A percentile compares a stretch with the other conserved stretches of the same genome.
phyloP scores from a whole-genome alignment of 2,888 invertebrate species.

The Apodemia hepburni region DNA sequence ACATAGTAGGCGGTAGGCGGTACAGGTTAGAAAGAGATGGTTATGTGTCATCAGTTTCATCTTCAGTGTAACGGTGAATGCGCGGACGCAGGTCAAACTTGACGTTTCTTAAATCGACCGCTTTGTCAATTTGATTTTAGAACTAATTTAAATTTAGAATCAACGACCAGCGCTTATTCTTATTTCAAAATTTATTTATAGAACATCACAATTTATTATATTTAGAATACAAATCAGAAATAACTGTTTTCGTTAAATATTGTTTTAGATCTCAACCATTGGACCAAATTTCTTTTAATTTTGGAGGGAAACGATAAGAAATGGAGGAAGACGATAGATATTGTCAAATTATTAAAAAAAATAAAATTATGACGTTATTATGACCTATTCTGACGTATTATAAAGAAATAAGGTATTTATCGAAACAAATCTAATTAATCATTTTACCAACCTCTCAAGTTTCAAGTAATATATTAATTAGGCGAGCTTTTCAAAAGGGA shows the following conservation, averaged over 20 bases:
- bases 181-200: conserved; percentile 6
- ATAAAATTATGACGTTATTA: no score
- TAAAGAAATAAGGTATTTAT: no score
- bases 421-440: no score
- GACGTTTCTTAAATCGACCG: conserved; percentile 47
- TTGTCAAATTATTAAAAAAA: no score
- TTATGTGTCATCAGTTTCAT: conserved; percentile 35
- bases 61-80: conserved; percentile 53
- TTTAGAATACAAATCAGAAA: background rate
- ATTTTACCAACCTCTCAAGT: no score
- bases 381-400: no score
- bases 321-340: no score
- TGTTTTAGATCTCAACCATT: no score
- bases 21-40: conserved; percentile 48
- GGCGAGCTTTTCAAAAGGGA: no score
- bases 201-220: background rate
- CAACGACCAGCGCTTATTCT: background rate
- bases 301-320: no score
- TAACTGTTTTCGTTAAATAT: background rate
- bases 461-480: no score
- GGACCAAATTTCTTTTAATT: no score
- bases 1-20: conserved; percentile 58
- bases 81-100: conserved; percentile 53
- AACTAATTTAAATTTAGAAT: conserved; percentile 36
- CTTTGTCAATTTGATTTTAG: conserved; percentile 57